These are phyloP conservation scores for Amphiura filiformis DNA, from an alignment of 35 echinoderm and acorn worm genomes.

Conservation along the genomic window DNA sequence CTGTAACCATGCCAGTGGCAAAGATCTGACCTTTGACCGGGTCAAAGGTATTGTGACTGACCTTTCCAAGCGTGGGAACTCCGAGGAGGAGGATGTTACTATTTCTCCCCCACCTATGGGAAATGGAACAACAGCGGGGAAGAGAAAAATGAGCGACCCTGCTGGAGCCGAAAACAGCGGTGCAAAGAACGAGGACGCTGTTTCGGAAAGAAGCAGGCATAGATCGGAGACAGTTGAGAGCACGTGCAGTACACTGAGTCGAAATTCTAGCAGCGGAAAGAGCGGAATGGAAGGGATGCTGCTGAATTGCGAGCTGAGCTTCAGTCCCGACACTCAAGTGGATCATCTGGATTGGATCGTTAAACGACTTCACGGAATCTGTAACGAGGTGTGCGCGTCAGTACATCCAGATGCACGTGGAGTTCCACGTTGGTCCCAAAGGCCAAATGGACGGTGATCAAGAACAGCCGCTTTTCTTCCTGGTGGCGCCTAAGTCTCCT, in stretches of 20 bases:
- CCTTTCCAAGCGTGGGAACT: neutral
- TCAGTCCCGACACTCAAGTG: constrained; percentile 42
- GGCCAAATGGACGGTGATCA: constrained; percentile 24
- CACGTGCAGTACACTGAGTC: constrained; percentile 33
- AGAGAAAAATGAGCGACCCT: neutral
- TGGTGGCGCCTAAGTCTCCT: constrained; percentile 79
- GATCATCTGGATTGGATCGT: constrained; percentile 73
- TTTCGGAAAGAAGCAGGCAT: neutral
- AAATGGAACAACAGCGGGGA: constrained; percentile 16
- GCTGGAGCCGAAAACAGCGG: neutral
- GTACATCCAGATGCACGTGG: constrained; percentile 85
- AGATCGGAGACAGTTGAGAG: constrained; percentile 71
- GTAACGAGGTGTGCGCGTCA: constrained; percentile 75
- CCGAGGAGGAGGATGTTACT: neutral
- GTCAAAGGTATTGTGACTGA: constrained; percentile 69
- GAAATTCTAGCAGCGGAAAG: constrained; percentile 19
- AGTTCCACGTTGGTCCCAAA: neutral
- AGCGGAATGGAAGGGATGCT: constrained; percentile 50
- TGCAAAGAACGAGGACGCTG: constrained; percentile 11
- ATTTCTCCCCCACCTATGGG: neutral
- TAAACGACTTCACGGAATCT: constrained; percentile 83
- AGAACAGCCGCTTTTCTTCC: constrained; percentile 85
- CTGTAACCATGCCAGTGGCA: constrained; percentile 72
- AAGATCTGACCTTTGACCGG: constrained; percentile 49
- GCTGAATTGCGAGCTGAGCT: constrained; percentile 76